Evolutionary conservation across 2,113 vertebrate genomes (phyloP), one percentile per base, ranked within the genome.

Genomic region (Corythornis cristatus): DNA sequence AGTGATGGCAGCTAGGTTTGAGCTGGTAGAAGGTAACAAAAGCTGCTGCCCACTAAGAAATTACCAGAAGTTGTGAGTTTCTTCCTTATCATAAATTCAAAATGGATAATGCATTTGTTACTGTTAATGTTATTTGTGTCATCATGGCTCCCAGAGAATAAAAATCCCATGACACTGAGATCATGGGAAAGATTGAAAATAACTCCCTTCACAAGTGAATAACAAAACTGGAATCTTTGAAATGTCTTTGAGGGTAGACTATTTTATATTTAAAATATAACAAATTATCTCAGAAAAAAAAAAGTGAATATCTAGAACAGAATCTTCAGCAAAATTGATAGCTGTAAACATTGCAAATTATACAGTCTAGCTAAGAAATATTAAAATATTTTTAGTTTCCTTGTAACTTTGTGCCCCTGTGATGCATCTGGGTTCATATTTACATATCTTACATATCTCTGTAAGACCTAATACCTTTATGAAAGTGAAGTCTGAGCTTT

Each of bases 121-220:
- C 79, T 92, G 40, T 71, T 91, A 45, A 71, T 72, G 91, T 87
- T 93, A 83, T 73, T 81, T 90, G 61, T 48, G 48, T 60, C 40
- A 86, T 87, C 58, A 15, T 62, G 56, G 13, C 76, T 96, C 83
- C 81, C 67, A 90, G 67, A 93, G 78, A 72, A 58, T 72, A 85
- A 89, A 94, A 95, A 66, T 96, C 96, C 89, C 95, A 96, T 77
- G 96, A 97, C 93, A 96, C 67, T 85, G 91, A 97, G 96, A 96
- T 94, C 96, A 97, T 97, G 95, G 96, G 96, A 97, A 97, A 96
- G 70, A 61, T 29, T 97, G 94, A 96, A 97, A 97, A 86, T 96
- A 93, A 93, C 94, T 97, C 83, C 29, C 72, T 86, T 95, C 72
- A 92, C 42, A 62, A 94, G 72, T 96, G 93, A 97, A 94, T 97